Conservation (phyloP, 2,113 vertebrate species). For the Melierax canorus region DNA sequence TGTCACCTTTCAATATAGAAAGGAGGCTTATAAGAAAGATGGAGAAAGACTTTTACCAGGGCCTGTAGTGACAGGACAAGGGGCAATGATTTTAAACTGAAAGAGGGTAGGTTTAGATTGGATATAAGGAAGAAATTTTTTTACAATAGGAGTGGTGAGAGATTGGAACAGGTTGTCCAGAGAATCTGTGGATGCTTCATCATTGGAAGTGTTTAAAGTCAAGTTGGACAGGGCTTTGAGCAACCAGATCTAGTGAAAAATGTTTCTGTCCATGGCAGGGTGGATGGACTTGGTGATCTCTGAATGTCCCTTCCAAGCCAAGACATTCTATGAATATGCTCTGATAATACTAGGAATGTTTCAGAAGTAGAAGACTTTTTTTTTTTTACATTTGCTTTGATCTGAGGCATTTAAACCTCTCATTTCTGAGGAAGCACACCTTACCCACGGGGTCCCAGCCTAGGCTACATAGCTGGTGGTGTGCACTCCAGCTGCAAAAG, state of each 20-base stretch:
- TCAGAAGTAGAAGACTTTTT: not conserved
- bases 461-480: not conserved
- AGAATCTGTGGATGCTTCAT: not conserved
- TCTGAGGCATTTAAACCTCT: not conserved
- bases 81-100: not conserved
- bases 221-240: not conserved
- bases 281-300: not conserved
- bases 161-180: not conserved
- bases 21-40: fast-evolving
- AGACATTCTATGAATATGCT: not conserved
- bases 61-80: not conserved
- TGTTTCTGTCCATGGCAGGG: no score
- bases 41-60: not conserved
- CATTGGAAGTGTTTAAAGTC: not conserved
- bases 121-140: not conserved
- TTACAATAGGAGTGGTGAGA: not conserved
- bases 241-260: not conserved
- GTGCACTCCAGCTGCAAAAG: not conserved
- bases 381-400: not conserved
- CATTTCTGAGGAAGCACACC: not conserved
- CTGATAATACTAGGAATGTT: not conserved
- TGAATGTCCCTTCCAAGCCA: not conserved
- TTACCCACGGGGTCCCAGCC: not conserved
- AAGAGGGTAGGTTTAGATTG: not conserved
- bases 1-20: not conserved